phyloP scores from a whole-genome alignment of 2,888 invertebrate species.

The Microplitis manilae region DNA sequence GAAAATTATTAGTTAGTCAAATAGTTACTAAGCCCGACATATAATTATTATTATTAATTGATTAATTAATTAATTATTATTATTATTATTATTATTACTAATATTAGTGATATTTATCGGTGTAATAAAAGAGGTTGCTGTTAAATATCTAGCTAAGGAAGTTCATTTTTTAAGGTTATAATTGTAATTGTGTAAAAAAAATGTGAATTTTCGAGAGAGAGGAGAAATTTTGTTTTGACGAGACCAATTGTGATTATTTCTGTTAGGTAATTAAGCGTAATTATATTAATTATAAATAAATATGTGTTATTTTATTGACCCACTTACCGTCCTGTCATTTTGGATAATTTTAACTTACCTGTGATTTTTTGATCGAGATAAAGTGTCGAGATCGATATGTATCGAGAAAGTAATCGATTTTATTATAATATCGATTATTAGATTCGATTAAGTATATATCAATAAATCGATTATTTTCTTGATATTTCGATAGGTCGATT shows the following conservation, averaged over 20 bases:
- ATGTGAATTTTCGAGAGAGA: no score
- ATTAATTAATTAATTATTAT: constrained; percentile 32
- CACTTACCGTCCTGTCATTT: background rate
- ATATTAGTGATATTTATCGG: background rate
- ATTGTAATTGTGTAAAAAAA: background rate
- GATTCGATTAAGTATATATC: no score
- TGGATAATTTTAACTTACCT: no score
- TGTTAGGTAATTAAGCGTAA: constrained; percentile 57
- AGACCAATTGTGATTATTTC: constrained; percentile 68
- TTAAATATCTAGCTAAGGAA: background rate
- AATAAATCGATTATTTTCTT: no score
- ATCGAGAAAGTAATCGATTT: no score
- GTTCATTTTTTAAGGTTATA: background rate
- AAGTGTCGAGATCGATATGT: no score
- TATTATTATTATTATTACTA: background rate
- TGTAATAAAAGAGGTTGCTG: background rate
- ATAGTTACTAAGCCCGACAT: constrained; percentile 4
- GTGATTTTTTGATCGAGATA: no score
- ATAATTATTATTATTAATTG: constrained; percentile 14
- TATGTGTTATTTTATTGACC: background rate
- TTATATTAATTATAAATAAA: background rate
- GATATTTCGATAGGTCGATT: no score
- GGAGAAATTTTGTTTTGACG: background rate
- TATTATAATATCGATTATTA: no score
- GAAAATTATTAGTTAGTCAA: constrained; percentile 56